A percentile compares a stretch with the other conserved stretches of the same genome.
These are phyloP conservation scores for Rallus limicola DNA, from an alignment of 2,113 vertebrate genomes.

Conservation along the genomic window DNA sequence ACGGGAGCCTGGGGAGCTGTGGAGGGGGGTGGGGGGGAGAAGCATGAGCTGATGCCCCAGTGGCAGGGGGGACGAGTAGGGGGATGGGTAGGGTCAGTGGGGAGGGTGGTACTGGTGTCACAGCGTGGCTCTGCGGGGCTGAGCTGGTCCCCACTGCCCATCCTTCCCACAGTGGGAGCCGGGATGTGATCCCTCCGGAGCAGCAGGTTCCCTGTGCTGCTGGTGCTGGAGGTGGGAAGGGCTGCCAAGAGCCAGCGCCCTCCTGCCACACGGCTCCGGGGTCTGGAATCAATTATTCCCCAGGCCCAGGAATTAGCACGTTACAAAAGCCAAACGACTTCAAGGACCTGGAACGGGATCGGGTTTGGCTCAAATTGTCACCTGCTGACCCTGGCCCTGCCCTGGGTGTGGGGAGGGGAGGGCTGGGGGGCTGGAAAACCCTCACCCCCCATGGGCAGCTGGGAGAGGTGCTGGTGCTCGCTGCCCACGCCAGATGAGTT, in stretches of 20 bases:
- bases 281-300: slow-evolving; percentile 50
- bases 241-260: background rate
- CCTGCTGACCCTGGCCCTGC: background rate
- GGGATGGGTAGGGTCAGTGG: background rate
- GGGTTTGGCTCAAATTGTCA: slow-evolving; percentile 40
- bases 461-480: background rate
- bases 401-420: background rate
- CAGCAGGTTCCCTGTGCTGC: background rate
- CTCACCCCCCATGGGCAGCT: background rate
- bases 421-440: background rate
- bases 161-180: background rate
- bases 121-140: background rate
- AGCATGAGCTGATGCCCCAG: too few species aligned
- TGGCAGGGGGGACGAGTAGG: too few species aligned
- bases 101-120: background rate
- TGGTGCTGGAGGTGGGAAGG: background rate
- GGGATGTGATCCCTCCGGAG: background rate
- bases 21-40: background rate
- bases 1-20: background rate
- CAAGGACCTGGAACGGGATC: slow-evolving; percentile 35
- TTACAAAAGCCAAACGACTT: slow-evolving; percentile 26
- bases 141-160: background rate
- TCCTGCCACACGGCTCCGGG: background rate
- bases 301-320: slow-evolving; percentile 25
- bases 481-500: background rate